phyloP scores from a whole-genome alignment of 2,888 invertebrate species.

The Synergus laeviventris region DNA sequence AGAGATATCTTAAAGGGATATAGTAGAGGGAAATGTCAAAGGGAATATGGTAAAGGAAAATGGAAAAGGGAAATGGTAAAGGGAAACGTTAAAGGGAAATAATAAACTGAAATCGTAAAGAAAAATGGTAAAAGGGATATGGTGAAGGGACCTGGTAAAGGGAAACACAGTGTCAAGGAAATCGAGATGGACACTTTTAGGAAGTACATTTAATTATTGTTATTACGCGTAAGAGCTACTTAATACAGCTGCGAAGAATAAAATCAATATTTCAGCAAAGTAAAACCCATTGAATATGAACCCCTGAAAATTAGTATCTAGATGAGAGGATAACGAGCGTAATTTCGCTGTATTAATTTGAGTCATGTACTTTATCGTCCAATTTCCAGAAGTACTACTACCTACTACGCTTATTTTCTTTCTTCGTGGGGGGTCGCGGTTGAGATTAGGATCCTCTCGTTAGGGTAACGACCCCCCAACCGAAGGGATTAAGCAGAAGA shows the following conservation, averaged over 20 bases:
- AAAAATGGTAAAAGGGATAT: too few relatives aligned
- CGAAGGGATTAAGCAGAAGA: slow-evolving; percentile 45
- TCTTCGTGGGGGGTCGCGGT: slow-evolving; percentile 22
- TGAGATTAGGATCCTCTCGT: slow-evolving; percentile 49
- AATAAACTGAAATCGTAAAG: too few relatives aligned
- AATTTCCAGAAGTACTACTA: slow-evolving; percentile 18
- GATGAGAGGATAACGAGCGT: not conserved
- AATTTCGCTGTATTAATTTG: slow-evolving; percentile 15
- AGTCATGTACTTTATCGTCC: slow-evolving; percentile 11
- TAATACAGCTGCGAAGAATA: not conserved
- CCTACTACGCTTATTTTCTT: slow-evolving; percentile 33
- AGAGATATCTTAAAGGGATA: too few relatives aligned
- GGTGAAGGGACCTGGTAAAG: too few relatives aligned
- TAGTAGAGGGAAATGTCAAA: too few relatives aligned
- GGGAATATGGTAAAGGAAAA: too few relatives aligned
- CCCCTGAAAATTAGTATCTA: slow-evolving; percentile 6
- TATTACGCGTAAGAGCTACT: not conserved
- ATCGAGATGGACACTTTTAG: too few relatives aligned
- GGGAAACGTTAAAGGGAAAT: too few relatives aligned
- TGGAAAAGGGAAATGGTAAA: too few relatives aligned
- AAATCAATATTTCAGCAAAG: not conserved
- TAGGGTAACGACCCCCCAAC: slow-evolving; percentile 45
- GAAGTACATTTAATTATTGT: too few relatives aligned
- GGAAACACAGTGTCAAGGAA: too few relatives aligned
- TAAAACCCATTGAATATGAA: not conserved